These are phyloP conservation scores for Gadus chalcogrammus DNA, from an alignment of 2,113 vertebrate species.

Conservation along the genomic window DNA sequence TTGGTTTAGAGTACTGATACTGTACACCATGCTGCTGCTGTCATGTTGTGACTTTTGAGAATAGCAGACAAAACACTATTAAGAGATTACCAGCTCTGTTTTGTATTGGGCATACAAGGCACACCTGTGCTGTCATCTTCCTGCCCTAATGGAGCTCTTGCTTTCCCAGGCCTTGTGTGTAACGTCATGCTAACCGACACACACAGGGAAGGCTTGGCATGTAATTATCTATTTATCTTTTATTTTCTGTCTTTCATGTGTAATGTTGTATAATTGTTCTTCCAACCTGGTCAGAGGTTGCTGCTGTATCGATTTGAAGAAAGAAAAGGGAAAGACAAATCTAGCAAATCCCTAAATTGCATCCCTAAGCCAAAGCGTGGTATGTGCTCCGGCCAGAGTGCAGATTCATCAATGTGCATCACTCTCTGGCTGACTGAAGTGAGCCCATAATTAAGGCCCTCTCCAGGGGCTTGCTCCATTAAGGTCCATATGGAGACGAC, in stretches of 20 bases:
- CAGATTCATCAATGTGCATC: slow-evolving; percentile 59
- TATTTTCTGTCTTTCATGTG: not conserved
- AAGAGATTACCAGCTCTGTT: slow-evolving; percentile 61
- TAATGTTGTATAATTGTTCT: not conserved
- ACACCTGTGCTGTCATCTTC: slow-evolving; percentile 49
- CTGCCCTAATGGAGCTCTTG: slow-evolving; percentile 35
- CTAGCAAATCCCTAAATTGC: slow-evolving; percentile 49
- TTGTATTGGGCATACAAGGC: slow-evolving; percentile 32
- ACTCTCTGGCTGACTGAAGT: slow-evolving; percentile 48
- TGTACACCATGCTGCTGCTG: slow-evolving; percentile 29
- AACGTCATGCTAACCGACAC: slow-evolving; percentile 37
- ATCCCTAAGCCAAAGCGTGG: slow-evolving; percentile 35
- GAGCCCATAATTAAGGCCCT: slow-evolving; percentile 53
- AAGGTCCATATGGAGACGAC: slow-evolving; percentile 44
- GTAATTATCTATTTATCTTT: slow-evolving; percentile 1
- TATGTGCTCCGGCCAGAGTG: slow-evolving; percentile 45
- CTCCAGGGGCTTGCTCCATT: slow-evolving; percentile 61
- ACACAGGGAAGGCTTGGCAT: slow-evolving; percentile 1
- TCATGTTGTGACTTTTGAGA: slow-evolving; percentile 28
- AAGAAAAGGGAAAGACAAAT: not conserved
- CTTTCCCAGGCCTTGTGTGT: slow-evolving; percentile 26
- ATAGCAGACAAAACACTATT: slow-evolving; percentile 32
- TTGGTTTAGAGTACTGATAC: slow-evolving; percentile 25
- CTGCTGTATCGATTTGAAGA: slow-evolving; percentile 21
- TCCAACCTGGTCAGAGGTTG: slow-evolving; percentile 8